Evolutionary conservation across 92 coral and sea anemone species (phyloP), one percentile per base, ranked within the genome.

Genomic region (Palythoa caribaeorum): DNA sequence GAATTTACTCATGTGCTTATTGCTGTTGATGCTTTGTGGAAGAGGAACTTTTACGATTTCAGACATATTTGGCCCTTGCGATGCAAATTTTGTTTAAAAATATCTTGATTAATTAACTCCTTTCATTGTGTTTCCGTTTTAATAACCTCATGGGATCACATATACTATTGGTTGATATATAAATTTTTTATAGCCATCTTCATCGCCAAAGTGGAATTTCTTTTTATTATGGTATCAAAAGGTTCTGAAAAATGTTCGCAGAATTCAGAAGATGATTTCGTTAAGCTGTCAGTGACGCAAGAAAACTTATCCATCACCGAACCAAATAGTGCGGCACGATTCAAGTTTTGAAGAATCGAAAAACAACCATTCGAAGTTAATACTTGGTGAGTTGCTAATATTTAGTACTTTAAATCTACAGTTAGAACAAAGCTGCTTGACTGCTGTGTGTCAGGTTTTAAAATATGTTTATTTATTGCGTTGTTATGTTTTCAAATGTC

Each of bases 161-260:
- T 44, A 44, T 44, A 44, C 50, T 8, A 44, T 44, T 44, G 50
- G 50, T 44, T 44, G 0, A 44, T 8, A 44, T 8, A 55, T 15
- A 55, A 55, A 6, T 55, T 9, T 17, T 55, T 55, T 9, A 55
- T 55, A 55, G 62, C 12, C 12, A 55, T 55, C 62, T 55, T 55
- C 62, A 55, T 55, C 62, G 62, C 62, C 62, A 55, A 55, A 55
- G 62, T 55, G 62, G 62, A 55, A 55, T 55, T 55, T 55, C 62
- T 55, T 9, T 55, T 55, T 55, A 55, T 55, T 55, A 55, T 55
- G 62, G 62, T 55, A 55, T 55, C 62, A 55, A 55, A 55, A 55
- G 62, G 12, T 55, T 55, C 62, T 6, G 62, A 55, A 55, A 55
- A 55, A 55, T 6, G 62, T 55, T 55, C 62, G 62, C 62, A 55